A percentile compares a stretch with the other conserved stretches of the same genome.
These are phyloP conservation scores for Ictidomys tridecemlineatus DNA, from an alignment of 2,113 vertebrate species.

Conservation along the genomic window DNA sequence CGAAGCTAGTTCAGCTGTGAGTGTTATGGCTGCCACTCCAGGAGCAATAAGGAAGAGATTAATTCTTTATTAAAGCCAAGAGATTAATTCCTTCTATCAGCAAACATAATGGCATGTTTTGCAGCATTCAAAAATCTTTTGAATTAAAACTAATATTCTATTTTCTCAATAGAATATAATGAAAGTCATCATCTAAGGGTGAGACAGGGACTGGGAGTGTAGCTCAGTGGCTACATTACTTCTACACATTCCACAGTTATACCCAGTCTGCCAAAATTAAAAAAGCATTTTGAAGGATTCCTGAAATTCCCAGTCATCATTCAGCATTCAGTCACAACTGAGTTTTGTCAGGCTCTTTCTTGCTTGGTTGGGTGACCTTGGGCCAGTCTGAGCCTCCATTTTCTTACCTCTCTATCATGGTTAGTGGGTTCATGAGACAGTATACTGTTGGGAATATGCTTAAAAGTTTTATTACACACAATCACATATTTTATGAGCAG, in stretches of 20 bases:
- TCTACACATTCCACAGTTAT: no score
- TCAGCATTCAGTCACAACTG: background rate
- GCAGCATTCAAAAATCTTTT: background rate
- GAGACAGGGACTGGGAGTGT: no score
- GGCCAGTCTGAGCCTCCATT: background rate
- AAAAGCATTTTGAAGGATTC: background rate
- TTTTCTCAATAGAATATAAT: no score
- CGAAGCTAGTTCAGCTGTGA: background rate
- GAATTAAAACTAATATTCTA: background rate
- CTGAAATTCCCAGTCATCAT: background rate
- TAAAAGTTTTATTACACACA: background rate
- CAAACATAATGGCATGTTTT: background rate
- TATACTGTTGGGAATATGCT: background rate
- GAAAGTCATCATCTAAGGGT: no score
- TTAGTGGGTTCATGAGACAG: background rate
- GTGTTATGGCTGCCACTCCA: background rate
- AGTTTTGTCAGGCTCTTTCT: background rate
- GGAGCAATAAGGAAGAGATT: background rate
- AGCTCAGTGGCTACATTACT: no score
- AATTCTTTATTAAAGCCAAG: background rate
- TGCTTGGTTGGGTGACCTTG: background rate
- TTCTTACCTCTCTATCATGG: background rate
- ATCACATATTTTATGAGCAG: background rate
- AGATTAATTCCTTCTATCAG: background rate
- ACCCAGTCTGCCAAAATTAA: no score